Evolutionary conservation across 2,888 invertebrate species (phyloP), one percentile per base, ranked within the genome.

Genomic region (Archips crataeganus): DNA sequence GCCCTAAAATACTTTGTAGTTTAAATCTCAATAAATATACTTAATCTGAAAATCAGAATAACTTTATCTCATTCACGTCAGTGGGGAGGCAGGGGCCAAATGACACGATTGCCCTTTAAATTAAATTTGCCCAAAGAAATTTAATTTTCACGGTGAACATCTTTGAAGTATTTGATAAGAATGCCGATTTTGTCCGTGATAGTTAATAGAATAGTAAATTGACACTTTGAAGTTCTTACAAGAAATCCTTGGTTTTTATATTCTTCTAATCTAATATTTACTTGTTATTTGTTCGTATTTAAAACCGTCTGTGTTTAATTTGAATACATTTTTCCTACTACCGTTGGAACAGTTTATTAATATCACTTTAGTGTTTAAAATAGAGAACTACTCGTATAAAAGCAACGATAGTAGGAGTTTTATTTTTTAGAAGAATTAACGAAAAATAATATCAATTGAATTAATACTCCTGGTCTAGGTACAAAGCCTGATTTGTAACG

Each of bases 81-180:
- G 61, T 74, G 68, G 74, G 77, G 77, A 73, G 63, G 51, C 11
- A 57, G 47, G 59, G 57, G n/a, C 62, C 60, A 65, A 74, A 74
- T 78, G 80, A 79, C 80, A 65, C 77, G 80, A 78, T 81, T 80
- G 75, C 51, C 51, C 69, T 63, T 80, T 75, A 77, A 85, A 83
- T 84, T 78, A 75, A 81, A 83, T 85, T 82, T 79, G 70, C 77
- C 77, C 74, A 49, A 77, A 79, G 77, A 76, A 85, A 86, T 87
- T 85, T 79, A 61, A 85, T 85, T 85, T 82, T 73, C 80, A 68
- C 74, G 78, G 77, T 77, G 70, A 75, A 75, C 71, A 77, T 69
- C 64, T 71, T 49, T 67, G 57, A 71, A 74, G 74, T 71, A 74
- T 71, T 74, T 63, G n/a, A 54, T 63, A 63, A 66, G 71, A 64